A percentile compares a stretch with the other conserved stretches of the same genome.
Conservation (phyloP, 1,140 invertebrate genomes). For the Drosophila ironensis region DNA sequence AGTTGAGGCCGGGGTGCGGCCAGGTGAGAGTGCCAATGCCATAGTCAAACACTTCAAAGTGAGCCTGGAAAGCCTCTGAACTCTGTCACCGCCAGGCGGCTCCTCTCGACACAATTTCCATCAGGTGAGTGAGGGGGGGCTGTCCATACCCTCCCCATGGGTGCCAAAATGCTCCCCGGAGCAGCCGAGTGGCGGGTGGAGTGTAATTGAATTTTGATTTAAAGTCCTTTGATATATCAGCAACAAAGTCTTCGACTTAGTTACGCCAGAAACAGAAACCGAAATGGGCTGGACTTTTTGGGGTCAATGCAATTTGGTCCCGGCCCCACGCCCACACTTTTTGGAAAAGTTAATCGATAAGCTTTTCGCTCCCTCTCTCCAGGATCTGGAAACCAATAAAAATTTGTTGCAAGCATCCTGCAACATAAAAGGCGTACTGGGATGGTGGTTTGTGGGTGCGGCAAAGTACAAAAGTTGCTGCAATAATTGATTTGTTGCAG, state of each 20-base stretch:
- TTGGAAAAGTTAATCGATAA: slow-evolving; percentile 66
- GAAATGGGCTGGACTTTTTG: background rate
- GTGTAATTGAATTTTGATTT: slow-evolving; percentile 76
- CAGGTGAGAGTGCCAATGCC: slow-evolving; percentile 17
- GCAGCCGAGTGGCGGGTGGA: slow-evolving; percentile 17
- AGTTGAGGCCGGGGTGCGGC: slow-evolving; percentile 2
- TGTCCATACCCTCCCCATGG: slow-evolving; percentile 1
- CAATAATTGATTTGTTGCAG: slow-evolving; percentile 73
- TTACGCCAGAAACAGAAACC: slow-evolving; percentile 13
- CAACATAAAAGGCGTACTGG: background rate
- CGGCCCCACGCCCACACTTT: slow-evolving; percentile 11
- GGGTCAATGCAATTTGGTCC: slow-evolving; percentile 29
- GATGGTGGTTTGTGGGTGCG: background rate
- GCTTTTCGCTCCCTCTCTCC: background rate
- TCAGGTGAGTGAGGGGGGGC: slow-evolving; percentile 20
- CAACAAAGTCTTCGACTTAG: slow-evolving; percentile 40
- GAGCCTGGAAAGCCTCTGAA: slow-evolving; percentile 35
- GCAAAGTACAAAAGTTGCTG: slow-evolving; percentile 59
- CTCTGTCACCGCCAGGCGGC: slow-evolving; percentile 41
- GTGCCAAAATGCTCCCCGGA: slow-evolving; percentile 50
- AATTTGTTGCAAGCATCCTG: slow-evolving; percentile 48
- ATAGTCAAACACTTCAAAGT: slow-evolving; percentile 46
- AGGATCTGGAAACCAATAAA: slow-evolving; percentile 48
- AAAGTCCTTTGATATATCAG: slow-evolving; percentile 73
- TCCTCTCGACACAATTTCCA: slow-evolving; percentile 38